Base-by-base conservation (phyloP, 2,888 invertebrate species). In the Heliconius cydno region DNA sequence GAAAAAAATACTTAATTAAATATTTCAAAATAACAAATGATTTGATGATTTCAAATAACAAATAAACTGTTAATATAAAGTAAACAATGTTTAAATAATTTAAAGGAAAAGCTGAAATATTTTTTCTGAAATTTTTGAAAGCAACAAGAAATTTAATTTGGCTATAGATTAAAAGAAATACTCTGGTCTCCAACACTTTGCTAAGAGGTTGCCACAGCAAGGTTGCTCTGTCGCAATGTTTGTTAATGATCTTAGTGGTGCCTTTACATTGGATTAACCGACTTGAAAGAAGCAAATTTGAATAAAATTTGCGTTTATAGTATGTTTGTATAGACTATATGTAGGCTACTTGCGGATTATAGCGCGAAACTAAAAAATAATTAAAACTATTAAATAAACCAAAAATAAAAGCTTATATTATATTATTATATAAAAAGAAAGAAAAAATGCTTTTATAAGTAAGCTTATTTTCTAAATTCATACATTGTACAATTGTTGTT, bases 191-290 rank as follows among this genome's bases (percentile, higher is more conserved):
- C 63, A 81, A 28, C 70, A 72, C 66, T 81, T 81, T 60, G 74
- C 81, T 41, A 60, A 72, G 78, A 79, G 66, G 77, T 77, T 82
- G 81, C 81, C 66, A 78, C 60, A 82, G 28, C 81, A 78, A 79
- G 81, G 81, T 77, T 79, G 77, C 22, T 60, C 67, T 82, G 78
- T 76, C 28, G 81, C 78, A 82, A 82, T 71, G 30, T 80, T 78
- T 81, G 81, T 76, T 76, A 81, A 82, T 30, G 34, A 60, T 34
- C 75, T 76, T 81, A 76, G 77, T 73, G 72, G 82, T 25, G 73
- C 75, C 60, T 81, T 78, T 78, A 78, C 79, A 79, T 82, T 78
- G 46, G 74, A 74, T 74, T 79, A 41, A 66, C 41, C 25, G 28
- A 46, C 57, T 68, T 34, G 13, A 5, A 65, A 65, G 30, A 70